Evolutionary conservation across 1,140 invertebrate genomes (phyloP).

Genomic region (Bursaphelenchus mucronatus): DNA sequence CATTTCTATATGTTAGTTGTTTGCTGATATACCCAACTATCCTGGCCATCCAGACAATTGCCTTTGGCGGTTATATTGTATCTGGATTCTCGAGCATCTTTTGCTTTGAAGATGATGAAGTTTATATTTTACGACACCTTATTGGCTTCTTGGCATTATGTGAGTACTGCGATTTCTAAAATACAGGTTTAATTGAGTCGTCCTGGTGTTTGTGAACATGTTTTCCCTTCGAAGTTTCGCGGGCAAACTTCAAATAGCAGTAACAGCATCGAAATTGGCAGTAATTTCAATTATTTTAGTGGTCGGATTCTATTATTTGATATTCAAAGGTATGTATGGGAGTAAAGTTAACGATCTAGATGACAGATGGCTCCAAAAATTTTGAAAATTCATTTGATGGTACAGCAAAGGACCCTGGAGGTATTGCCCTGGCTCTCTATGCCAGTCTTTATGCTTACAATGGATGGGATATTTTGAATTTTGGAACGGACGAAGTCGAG

Average conservation of each 20-base stretch:
- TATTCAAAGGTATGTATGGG: constrained; percentile 32
- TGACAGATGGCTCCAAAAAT: constrained; percentile 22
- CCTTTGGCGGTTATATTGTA: constrained; percentile 54
- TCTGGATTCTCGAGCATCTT: constrained; percentile 23
- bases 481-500: constrained; percentile 48
- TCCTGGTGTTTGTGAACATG: constrained; percentile 41
- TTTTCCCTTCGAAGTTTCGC: constrained; percentile 47
- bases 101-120: background rate
- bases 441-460: constrained; percentile 48
- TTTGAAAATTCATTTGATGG: constrained; percentile 43
- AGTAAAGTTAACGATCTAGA: constrained; percentile 17
- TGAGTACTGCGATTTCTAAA: constrained; percentile 16
- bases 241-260: constrained; percentile 49
- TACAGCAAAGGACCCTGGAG: constrained; percentile 40
- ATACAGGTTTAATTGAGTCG: background rate
- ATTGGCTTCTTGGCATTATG: constrained; percentile 47
- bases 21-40: constrained; percentile 50
- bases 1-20: constrained; percentile 51
- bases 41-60: constrained; percentile 51
- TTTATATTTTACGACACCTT: constrained; percentile 26
- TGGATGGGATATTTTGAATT: constrained; percentile 53
- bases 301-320: constrained; percentile 46
- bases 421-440: constrained; percentile 48
- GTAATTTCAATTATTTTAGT: constrained; percentile 47
- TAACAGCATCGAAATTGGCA: constrained; percentile 47